phyloP scores from a whole-genome alignment of 2,113 vertebrate genomes.

The Eulemur macaco region DNA sequence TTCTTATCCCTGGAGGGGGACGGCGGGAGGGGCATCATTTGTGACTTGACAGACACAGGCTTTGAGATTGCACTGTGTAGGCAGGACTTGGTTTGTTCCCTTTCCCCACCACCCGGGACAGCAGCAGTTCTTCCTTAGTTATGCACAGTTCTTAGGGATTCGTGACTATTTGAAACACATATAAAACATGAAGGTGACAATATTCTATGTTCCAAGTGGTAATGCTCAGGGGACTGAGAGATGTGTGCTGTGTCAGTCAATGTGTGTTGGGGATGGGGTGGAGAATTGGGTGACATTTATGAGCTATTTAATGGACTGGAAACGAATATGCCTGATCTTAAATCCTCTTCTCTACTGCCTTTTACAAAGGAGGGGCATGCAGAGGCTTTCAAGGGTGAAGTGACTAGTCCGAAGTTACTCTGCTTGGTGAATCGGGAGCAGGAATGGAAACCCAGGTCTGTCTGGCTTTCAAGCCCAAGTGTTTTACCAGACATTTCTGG shows the following conservation, averaged over 20 bases:
- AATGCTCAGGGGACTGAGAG: not conserved
- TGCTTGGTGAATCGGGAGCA: not conserved
- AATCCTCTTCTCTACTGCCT: not conserved
- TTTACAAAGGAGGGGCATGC: not conserved
- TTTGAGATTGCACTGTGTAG: not conserved
- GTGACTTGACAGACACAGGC: slow-evolving; percentile 18
- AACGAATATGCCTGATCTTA: not conserved
- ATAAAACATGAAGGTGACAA: not conserved
- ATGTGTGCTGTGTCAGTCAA: not conserved
- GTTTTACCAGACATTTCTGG: not conserved
- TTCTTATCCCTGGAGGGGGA: not conserved
- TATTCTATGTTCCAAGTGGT: not conserved
- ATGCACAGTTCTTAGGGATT: not conserved
- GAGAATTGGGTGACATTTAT: not conserved
- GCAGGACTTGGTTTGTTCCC: not conserved
- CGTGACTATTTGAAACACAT: not conserved
- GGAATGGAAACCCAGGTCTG: not conserved
- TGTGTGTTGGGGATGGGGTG: not conserved
- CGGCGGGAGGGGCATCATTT: slow-evolving; percentile 25
- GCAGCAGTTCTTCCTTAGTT: not conserved
- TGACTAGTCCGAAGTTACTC: not conserved
- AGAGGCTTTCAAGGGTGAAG: not conserved
- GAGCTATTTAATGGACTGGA: not conserved
- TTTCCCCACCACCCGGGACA: not conserved
- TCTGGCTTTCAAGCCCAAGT: not conserved